A percentile compares a stretch with the other conserved stretches of the same genome.
Evolutionary conservation across 2,113 vertebrate species (phyloP).

Genomic region (Passer domesticus): DNA sequence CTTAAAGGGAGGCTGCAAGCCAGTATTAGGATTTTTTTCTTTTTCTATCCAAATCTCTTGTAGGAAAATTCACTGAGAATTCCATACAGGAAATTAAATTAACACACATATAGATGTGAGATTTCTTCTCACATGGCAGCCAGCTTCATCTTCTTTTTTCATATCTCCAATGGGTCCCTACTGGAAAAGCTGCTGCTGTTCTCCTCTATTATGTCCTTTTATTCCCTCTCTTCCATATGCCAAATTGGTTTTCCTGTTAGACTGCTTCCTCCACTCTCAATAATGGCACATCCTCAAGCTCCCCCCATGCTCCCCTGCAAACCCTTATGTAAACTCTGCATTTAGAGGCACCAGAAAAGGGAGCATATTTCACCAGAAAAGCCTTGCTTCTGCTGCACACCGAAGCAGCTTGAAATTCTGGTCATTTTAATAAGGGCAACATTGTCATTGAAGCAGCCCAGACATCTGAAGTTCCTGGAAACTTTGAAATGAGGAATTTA

Average conservation of each 20-base stretch:
- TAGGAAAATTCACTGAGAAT: background rate
- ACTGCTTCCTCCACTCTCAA: background rate
- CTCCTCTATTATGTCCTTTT: background rate
- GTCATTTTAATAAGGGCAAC: background rate
- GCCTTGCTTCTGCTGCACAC: background rate
- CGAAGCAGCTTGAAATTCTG: background rate
- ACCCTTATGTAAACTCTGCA: background rate
- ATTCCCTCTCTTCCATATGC: background rate
- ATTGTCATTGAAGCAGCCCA: background rate
- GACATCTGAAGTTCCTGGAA: constrained; percentile 22
- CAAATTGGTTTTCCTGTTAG: background rate
- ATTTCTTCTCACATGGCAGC: background rate
- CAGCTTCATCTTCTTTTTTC: background rate
- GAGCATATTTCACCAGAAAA: background rate
- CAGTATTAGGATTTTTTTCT: background rate
- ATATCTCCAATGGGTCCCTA: background rate
- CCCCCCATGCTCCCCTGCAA: background rate
- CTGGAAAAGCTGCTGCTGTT: background rate
- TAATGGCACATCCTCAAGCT: background rate
- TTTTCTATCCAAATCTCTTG: background rate
- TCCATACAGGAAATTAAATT: background rate
- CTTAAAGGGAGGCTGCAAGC: background rate
- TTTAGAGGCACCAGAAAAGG: background rate
- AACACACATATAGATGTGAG: background rate
- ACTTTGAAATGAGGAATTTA: background rate